Evolutionary conservation across 2,113 vertebrate genomes (phyloP), one percentile per base, ranked within the genome.

Genomic region (Zosterops borbonicus): DNA sequence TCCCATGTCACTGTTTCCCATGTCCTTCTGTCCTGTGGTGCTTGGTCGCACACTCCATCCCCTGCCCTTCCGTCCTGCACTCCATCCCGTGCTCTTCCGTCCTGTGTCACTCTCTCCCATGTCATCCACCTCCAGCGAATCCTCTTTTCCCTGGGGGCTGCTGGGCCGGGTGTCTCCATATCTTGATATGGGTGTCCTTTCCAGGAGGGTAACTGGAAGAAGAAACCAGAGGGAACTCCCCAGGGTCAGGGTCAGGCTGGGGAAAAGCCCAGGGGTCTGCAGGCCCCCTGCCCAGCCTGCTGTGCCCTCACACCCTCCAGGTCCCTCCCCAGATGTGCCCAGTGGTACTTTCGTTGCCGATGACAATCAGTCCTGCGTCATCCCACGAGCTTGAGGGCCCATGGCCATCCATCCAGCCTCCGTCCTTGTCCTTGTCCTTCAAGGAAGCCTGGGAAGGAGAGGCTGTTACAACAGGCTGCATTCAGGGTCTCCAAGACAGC

Each of bases 311-410:
- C 46, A 12, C 29, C 46, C 78, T 4, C 16, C 1, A 0, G 19
- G 22, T 11, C 63, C 79, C 71, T 58, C 41, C 63, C 87, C 56
- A 76, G 49, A 27, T 25, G 46, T 63, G 71, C 42, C 87, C 87
- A 63, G 25, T 63, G 8, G 56, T 90, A 90, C 87, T 70, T 83
- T 90, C 56, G 0, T 37, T 83, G 63, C 79, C 79, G 18, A 90
- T 83, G 79, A 90, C 87, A 13, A 83, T 63, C 87, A 90, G 71
- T 11, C 10, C 70, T 2, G 2, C 1, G 14, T 69, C 53, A 1
- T 67, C 16, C 33, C 14, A 20, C 0, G 8, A 9, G 4, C 1
- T 1, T 21, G 6, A 3, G 7, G 0, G 3, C 4, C 2, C 8
- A 29, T 1, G 1, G 28, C 18, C 59, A 27, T 18, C 25, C 9